These are phyloP conservation scores for Manduca sexta DNA, from an alignment of 1,140 invertebrate species.

Conservation along the genomic window DNA sequence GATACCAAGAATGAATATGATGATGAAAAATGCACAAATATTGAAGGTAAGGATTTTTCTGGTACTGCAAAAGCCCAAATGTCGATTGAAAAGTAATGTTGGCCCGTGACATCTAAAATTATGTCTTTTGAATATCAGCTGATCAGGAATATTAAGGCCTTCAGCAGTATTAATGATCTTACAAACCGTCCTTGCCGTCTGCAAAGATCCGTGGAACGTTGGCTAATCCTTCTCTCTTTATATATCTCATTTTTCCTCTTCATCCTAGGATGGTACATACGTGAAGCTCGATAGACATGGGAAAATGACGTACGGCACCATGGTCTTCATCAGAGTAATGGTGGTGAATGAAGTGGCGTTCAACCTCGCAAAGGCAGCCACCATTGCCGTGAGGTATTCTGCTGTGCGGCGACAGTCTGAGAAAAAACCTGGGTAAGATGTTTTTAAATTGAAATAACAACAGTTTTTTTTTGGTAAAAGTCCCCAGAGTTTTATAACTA, in stretches of 20 bases:
- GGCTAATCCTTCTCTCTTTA: too few relatives aligned
- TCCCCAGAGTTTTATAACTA: too few relatives aligned
- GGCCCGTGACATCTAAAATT: too few relatives aligned
- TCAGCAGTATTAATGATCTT: too few relatives aligned
- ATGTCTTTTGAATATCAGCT: too few relatives aligned
- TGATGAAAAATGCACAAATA: conserved; percentile 96
- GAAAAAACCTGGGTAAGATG: conserved; percentile 84
- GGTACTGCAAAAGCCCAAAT: too few relatives aligned
- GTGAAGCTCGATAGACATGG: conserved; percentile 83
- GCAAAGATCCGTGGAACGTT: too few relatives aligned
- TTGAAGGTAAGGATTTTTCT: conserved; percentile 67
- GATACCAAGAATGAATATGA: conserved; percentile 90
- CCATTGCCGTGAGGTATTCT: conserved; percentile 91
- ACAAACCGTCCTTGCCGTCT: too few relatives aligned
- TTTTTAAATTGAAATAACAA: too few relatives aligned
- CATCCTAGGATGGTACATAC: conserved; percentile 91
- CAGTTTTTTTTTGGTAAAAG: too few relatives aligned
- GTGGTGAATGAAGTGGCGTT: conserved; percentile 81
- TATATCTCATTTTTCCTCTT: not conserved
- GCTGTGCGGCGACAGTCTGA: conserved; percentile 90
- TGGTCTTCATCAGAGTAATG: conserved; percentile 93
- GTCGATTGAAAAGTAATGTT: too few relatives aligned
- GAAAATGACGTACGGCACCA: conserved; percentile 93
- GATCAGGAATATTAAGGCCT: too few relatives aligned
- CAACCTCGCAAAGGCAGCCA: conserved; percentile 85